Evolutionary conservation across 2,888 invertebrate species (phyloP).

Genomic region (Zaprionus lineosus): DNA sequence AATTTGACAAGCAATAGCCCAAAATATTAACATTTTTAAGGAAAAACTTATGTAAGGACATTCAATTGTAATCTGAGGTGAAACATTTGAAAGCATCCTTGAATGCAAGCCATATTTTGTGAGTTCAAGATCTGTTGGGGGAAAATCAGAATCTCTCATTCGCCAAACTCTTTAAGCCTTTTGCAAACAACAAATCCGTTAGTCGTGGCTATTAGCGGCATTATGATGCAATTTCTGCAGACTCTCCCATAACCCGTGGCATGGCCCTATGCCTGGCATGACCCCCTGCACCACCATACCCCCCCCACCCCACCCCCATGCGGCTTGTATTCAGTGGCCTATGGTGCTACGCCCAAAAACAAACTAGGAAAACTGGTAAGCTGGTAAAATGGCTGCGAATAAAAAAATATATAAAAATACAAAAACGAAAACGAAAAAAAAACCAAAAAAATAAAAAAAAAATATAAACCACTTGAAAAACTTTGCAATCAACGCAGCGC

Average conservation of each 20-base stretch:
- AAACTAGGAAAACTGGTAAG: conserved; percentile 18
- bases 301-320: background rate
- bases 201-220: conserved; percentile 48
- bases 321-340: conserved; percentile 24
- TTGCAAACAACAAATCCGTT: conserved; percentile 26
- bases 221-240: conserved; percentile 20
- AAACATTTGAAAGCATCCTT: no score
- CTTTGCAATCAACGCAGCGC: conserved; percentile 71
- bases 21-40: no score
- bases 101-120: no score
- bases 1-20: no score
- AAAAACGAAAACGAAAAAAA: conserved; percentile 14
- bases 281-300: background rate
- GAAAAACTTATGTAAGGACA: no score
- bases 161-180: conserved; percentile 37
- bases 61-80: no score
- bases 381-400: background rate
- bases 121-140: background rate
- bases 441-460: background rate
- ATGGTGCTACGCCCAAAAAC: conserved; percentile 40
- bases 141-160: background rate
- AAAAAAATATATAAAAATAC: background rate
- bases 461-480: conserved; percentile 67
- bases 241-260: no score
- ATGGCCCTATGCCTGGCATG: no score